These are phyloP conservation scores for Colius striatus DNA, from an alignment of 2,113 vertebrate species.

Conservation along the genomic window DNA sequence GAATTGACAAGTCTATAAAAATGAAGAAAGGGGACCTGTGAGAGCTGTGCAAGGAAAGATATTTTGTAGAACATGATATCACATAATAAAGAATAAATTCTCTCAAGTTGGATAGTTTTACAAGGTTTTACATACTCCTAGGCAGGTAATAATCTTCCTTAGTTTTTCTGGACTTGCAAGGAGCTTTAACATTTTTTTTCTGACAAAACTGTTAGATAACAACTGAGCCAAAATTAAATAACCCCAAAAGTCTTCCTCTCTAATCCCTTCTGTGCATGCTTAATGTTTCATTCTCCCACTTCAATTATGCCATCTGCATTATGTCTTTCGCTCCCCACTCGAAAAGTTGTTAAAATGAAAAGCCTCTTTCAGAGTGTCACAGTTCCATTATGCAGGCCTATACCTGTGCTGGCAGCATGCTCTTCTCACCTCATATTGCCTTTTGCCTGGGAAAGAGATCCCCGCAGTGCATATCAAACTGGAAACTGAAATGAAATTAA, in stretches of 20 bases:
- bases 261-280: conserved; percentile 77
- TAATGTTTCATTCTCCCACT: conserved; percentile 82
- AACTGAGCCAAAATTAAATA: conserved; percentile 75
- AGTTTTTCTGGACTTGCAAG: conserved; percentile 15
- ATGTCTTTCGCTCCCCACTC: conserved; percentile 81
- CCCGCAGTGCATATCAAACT: conserved; percentile 77
- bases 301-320: conserved; percentile 90
- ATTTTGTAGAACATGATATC: conserved; percentile 64
- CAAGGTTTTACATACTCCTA: conserved; percentile 57
- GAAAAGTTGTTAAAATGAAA: conserved; percentile 91
- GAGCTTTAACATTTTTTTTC: conserved; percentile 18
- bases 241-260: conserved; percentile 69
- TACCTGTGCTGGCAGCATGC: conserved; percentile 90
- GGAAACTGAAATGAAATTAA: conserved; percentile 81
- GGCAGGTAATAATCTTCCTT: conserved; percentile 69
- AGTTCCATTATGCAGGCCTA: conserved; percentile 92
- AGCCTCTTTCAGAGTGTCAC: conserved; percentile 76
- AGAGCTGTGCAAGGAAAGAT: conserved; percentile 36
- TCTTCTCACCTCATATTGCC: conserved; percentile 97
- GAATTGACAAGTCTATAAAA: conserved; percentile 62
- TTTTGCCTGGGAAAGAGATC: conserved; percentile 85
- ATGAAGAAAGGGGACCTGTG: conserved; percentile 49
- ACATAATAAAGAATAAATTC: conserved; percentile 60
- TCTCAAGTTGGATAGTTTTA: conserved; percentile 56
- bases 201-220: conserved; percentile 65